Evolutionary conservation across 2,113 vertebrate genomes (phyloP).

Genomic region (Lepisosteus oculatus): DNA sequence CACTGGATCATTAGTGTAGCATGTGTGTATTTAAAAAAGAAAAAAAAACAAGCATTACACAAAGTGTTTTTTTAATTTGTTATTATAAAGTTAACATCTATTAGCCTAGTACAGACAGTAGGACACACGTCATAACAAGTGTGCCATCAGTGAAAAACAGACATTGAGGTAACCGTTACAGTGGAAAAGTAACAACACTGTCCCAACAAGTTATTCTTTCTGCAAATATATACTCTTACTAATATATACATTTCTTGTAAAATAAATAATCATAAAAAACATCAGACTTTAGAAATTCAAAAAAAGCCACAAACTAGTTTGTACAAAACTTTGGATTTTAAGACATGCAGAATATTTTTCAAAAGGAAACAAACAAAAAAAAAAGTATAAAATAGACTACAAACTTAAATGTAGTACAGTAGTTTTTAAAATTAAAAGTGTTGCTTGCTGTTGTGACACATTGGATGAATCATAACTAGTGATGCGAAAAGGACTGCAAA

Average conservation of each 20-base stretch:
- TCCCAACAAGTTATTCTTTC: constrained; percentile 59
- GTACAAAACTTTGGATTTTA: constrained; percentile 87
- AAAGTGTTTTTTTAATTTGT: constrained; percentile 59
- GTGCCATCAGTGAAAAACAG: constrained; percentile 73
- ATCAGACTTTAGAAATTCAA: constrained; percentile 70
- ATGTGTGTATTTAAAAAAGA: neutral
- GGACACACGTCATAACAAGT: constrained; percentile 63
- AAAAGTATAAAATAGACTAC: constrained; percentile 30
- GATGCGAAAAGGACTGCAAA: too few species aligned
- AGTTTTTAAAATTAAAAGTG: constrained; percentile 27
- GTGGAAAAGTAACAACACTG: constrained; percentile 70
- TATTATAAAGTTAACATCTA: constrained; percentile 85
- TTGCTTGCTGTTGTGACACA: constrained; percentile 34
- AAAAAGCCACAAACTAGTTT: constrained; percentile 67
- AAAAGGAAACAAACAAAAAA: constrained; percentile 29
- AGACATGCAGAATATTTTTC: constrained; percentile 56
- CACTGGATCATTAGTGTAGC: neutral
- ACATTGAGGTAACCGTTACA: constrained; percentile 76
- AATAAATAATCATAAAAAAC: constrained; percentile 91
- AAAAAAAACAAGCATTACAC: neutral
- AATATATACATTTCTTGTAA: constrained; percentile 84
- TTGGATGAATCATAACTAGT: constrained; percentile 7
- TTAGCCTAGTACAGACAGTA: constrained; percentile 68
- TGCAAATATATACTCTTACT: constrained; percentile 85
- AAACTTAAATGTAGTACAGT: constrained; percentile 31